Evolutionary conservation across 2,888 invertebrate genomes (phyloP), one percentile per base, ranked within the genome.

Genomic region (Sesia apiformis): DNA sequence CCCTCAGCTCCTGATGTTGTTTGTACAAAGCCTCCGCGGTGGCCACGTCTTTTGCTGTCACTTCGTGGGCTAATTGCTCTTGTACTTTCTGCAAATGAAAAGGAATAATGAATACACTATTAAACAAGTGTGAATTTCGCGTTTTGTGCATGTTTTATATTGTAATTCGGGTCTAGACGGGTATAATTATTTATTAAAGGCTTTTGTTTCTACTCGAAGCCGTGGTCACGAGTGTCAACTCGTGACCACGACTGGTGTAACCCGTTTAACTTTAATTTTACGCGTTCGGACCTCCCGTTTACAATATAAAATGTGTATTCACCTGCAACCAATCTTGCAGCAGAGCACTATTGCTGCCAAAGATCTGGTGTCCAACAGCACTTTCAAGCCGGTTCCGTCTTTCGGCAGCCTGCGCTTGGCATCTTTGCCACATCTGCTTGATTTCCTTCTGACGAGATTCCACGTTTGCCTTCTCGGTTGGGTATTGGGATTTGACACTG

Each of bases 301-400:
- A 23, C 23, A 23, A 23, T 23, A 23, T 23, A 23, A 23, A 23
- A 23, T 23, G 23, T 23, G 23, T 5, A 39, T 61, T 52, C 3
- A 90, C 90, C 84, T 93, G 93, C 4, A 96, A 92, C 97, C 97
- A 97, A 57, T 92, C 93, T n/a, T 95, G 84, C 56, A 96, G 86
- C 55, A 94, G 95, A 63, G 95, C 94, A 6, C 95, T 94, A 74
- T 96, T 96, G 71, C 93, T 94, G 71, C 94, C 94, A 81, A 98
- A 97, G 71, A 98, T 96, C 81, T 98, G 98, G 73, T 96, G 95
- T 0, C 98, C 98, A 3, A 98, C 98, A 2, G 98, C 97, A 72
- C 96, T 97, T 81, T 98, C 97, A 41, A 99, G 91, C 52, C 97
- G 90, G 0, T 93, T 93, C 62, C 97, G 92, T 0, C 98, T 90